Percentiles rank a stretch among this genome's conserved stretches.
Conservation (phyloP, 2,113 vertebrate genomes). For the Diglossa brunneiventris region DNA sequence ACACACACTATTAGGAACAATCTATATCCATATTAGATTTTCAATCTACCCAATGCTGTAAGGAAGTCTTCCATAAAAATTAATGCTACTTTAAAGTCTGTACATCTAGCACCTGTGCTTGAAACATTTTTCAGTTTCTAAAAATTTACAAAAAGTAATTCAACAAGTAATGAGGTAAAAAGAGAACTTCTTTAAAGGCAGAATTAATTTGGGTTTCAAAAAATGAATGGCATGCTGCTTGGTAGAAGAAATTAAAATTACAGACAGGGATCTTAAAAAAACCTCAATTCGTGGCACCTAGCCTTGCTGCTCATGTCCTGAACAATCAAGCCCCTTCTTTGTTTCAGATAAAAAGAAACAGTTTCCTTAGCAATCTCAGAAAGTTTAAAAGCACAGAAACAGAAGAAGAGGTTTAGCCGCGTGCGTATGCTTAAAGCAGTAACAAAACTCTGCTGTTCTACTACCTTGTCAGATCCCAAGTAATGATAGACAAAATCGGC, state of each 20-base stretch:
- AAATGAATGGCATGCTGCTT: neutral
- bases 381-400: neutral
- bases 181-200: neutral
- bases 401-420: neutral
- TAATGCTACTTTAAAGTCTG: neutral
- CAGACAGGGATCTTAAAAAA: neutral
- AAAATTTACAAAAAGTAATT: neutral
- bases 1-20: neutral
- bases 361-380: neutral
- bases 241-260: neutral
- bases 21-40: neutral
- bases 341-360: neutral
- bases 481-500: neutral
- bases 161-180: neutral
- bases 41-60: neutral
- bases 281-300: neutral
- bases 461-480: neutral
- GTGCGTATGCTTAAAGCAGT: neutral
- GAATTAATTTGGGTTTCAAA: neutral
- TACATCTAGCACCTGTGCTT: neutral
- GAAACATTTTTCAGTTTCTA: neutral
- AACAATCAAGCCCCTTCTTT: neutral
- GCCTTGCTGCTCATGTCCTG: neutral
- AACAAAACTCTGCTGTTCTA: neutral
- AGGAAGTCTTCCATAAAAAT: neutral